Evolutionary conservation across 2,888 invertebrate genomes (phyloP).

Genomic region (Ophion costatus): DNA sequence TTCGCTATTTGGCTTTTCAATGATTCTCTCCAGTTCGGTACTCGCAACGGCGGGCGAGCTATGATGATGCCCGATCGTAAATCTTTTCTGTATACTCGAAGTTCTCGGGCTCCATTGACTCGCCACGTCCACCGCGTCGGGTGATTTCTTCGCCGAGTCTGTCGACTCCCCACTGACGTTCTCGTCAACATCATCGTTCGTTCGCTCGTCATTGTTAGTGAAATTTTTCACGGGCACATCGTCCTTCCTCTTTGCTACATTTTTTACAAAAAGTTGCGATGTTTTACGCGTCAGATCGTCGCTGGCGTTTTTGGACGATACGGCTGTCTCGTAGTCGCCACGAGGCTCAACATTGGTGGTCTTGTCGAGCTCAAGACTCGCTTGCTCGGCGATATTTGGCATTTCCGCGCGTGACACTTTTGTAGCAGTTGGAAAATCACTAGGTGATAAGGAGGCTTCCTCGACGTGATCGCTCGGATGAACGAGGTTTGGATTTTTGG

Average conservation of each 20-base stretch:
- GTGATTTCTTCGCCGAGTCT: slow-evolving; percentile 14
- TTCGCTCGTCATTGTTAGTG: background rate
- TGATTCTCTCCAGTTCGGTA: slow-evolving; percentile 64
- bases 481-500: slow-evolving; percentile 2
- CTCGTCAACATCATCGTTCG: background rate
- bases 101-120: slow-evolving; percentile 37
- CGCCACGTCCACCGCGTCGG: slow-evolving; percentile 2
- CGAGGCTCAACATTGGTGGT: slow-evolving; percentile 56
- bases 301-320: background rate
- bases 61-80: slow-evolving; percentile 65
- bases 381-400: slow-evolving; percentile 76
- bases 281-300: slow-evolving; percentile 12
- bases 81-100: slow-evolving; percentile 35
- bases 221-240: background rate
- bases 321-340: background rate
- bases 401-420: slow-evolving; percentile 71
- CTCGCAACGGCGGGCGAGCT: slow-evolving; percentile 67
- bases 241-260: slow-evolving; percentile 23
- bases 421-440: slow-evolving; percentile 4
- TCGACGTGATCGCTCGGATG: slow-evolving; percentile 14
- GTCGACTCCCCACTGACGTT: slow-evolving; percentile 5
- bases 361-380: slow-evolving; percentile 68
- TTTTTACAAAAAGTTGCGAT: slow-evolving; percentile 29
- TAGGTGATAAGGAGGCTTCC: slow-evolving; percentile 15
- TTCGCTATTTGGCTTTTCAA: slow-evolving; percentile 60